phyloP scores from a whole-genome alignment of 53 echinoderm and acorn worm genomes.

The Holothuria leucospilota region DNA sequence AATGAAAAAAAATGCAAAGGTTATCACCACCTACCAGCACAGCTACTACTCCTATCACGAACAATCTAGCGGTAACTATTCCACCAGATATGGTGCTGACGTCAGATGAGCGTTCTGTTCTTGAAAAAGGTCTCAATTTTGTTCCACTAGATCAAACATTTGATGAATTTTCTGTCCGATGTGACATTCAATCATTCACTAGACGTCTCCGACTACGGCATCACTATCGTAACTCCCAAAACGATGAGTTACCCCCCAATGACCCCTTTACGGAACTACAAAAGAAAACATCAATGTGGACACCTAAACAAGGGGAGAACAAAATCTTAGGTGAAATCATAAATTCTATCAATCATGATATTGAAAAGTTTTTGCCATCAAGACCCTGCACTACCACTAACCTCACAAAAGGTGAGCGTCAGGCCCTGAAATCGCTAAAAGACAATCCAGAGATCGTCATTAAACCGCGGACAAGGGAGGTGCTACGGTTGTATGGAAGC shows the following conservation, averaged over 20 bases:
- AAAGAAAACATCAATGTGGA: conserved; percentile 3
- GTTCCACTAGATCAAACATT: conserved; percentile 17
- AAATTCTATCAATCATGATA: background rate
- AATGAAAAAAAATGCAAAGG: background rate
- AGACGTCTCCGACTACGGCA: background rate
- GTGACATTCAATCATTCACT: conserved; percentile 14
- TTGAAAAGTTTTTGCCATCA: background rate
- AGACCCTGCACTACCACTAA: background rate
- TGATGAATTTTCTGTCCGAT: too few relatives aligned
- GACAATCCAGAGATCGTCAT: background rate
- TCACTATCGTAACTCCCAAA: background rate
- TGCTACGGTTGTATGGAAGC: too few relatives aligned
- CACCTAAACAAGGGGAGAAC: background rate
- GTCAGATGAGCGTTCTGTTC: conserved; percentile 9
- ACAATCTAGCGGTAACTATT: conserved; percentile 35
- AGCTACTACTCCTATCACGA: background rate
- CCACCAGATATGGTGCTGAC: conserved; percentile 26
- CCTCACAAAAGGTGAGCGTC: background rate
- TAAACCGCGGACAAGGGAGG: conserved; percentile 51
- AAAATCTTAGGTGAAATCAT: background rate
- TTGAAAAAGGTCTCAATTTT: conserved; percentile 48
- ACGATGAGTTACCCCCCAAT: too few relatives aligned
- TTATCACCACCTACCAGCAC: too few relatives aligned
- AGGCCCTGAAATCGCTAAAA: background rate
- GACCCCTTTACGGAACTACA: background rate